Evolutionary conservation across 2,797 vertebrate genomes (phyloP).

Genomic region (Poeciliopsis infans): DNA sequence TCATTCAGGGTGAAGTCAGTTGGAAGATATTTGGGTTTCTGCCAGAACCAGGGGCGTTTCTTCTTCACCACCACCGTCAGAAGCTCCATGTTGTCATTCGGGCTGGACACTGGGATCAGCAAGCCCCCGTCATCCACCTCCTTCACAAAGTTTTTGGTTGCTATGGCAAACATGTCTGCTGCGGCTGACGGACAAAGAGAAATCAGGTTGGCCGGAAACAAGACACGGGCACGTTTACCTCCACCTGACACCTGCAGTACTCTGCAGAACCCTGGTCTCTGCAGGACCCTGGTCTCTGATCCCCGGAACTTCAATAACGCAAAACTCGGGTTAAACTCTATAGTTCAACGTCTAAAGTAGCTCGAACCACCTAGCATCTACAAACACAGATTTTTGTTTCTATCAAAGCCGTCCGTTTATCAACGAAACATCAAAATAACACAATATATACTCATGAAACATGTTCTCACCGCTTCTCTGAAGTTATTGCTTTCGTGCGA

Average conservation of each 20-base stretch:
- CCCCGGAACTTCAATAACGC: background rate
- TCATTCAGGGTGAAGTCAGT: constrained; percentile 87
- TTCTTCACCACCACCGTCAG: constrained; percentile 88
- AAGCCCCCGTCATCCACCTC: constrained; percentile 86
- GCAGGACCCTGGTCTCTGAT: background rate
- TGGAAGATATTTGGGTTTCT: constrained; percentile 87
- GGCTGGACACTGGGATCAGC: constrained; percentile 85
- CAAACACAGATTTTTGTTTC: background rate
- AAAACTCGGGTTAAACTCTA: background rate
- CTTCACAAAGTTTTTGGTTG: constrained; percentile 88
- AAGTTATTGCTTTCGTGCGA: background rate
- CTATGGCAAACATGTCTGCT: constrained; percentile 90
- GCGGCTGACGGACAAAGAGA: constrained; percentile 1
- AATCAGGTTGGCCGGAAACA: background rate
- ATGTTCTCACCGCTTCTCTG: background rate
- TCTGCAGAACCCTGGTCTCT: too few species aligned
- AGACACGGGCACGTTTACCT: background rate
- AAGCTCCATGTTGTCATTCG: constrained; percentile 85
- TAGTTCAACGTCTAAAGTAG: background rate
- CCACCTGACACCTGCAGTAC: background rate
- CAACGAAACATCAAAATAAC: background rate
- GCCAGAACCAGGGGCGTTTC: constrained; percentile 89
- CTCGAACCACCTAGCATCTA: background rate
- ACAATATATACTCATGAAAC: background rate
- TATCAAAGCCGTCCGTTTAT: background rate